These are phyloP conservation scores for Drosophila mayri DNA, from an alignment of 1,140 invertebrate species.

Conservation along the genomic window DNA sequence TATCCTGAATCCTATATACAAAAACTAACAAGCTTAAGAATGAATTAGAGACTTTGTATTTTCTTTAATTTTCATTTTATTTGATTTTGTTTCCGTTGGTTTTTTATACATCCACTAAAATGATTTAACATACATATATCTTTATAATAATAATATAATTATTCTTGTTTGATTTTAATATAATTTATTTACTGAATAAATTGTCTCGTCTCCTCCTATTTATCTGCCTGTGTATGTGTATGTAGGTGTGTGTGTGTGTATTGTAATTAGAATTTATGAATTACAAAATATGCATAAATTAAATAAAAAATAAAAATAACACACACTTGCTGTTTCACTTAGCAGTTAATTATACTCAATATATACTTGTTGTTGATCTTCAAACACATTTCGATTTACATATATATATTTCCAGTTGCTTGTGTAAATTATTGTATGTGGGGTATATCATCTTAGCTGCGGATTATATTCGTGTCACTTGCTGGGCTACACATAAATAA, in stretches of 20 bases:
- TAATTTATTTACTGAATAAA: slow-evolving; percentile 69
- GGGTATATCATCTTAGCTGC: slow-evolving; percentile 45
- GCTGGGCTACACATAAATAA: slow-evolving; percentile 53
- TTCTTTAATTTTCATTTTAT: slow-evolving; percentile 51
- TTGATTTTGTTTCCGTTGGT: slow-evolving; percentile 63
- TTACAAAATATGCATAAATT: slow-evolving; percentile 51
- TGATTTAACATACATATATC: slow-evolving; percentile 80
- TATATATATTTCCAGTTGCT: slow-evolving; percentile 53
- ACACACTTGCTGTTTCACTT: slow-evolving; percentile 57
- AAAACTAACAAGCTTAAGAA: not conserved
- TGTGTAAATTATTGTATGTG: slow-evolving; percentile 53
- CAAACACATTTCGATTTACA: slow-evolving; percentile 43
- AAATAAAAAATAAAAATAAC: slow-evolving; percentile 55
- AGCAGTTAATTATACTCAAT: slow-evolving; percentile 36
- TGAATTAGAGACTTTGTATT: slow-evolving; percentile 5
- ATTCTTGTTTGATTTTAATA: slow-evolving; percentile 61
- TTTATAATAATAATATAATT: slow-evolving; percentile 59
- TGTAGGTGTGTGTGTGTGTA: slow-evolving; percentile 43
- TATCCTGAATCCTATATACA: not conserved
- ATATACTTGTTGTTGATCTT: slow-evolving; percentile 28
- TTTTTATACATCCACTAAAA: slow-evolving; percentile 80
- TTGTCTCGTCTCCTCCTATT: slow-evolving; percentile 47
- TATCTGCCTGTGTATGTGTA: slow-evolving; percentile 42
- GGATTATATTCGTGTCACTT: slow-evolving; percentile 41
- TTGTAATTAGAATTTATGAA: slow-evolving; percentile 44